These are phyloP conservation scores for Brachionichthys hirsutus DNA, from an alignment of 2,113 vertebrate species.

Conservation along the genomic window DNA sequence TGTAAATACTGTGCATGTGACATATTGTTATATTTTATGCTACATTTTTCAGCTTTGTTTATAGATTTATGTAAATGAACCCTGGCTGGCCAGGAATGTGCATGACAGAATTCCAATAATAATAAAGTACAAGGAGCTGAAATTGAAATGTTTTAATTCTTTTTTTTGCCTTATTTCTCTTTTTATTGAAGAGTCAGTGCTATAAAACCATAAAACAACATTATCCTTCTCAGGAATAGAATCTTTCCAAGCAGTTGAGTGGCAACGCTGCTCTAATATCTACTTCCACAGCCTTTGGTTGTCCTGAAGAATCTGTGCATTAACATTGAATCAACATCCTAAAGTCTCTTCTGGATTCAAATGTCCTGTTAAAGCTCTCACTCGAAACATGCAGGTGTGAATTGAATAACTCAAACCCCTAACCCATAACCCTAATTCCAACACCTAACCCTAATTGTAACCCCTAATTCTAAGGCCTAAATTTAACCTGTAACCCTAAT, in stretches of 20 bases:
- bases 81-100: conserved; percentile 90
- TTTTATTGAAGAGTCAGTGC: not conserved
- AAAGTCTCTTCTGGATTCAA: conserved; percentile 32
- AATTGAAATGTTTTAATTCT: conserved; percentile 48
- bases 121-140: conserved; percentile 31
- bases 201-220: not conserved
- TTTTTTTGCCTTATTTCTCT: conserved; percentile 3
- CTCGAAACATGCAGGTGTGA: conserved; percentile 16
- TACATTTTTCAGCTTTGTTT: conserved; percentile 44
- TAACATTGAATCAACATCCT: conserved; percentile 36
- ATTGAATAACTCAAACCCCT: too few species aligned
- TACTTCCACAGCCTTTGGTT: conserved; percentile 10
- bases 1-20: conserved; percentile 68
- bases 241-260: conserved; percentile 16
- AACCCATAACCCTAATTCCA: too few species aligned
- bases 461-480: too few species aligned
- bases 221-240: not conserved
- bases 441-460: too few species aligned
- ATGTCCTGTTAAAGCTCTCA: conserved; percentile 17
- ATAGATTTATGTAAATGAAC: conserved; percentile 66
- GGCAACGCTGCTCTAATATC: conserved; percentile 34
- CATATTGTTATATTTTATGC: conserved; percentile 40
- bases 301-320: conserved; percentile 17
- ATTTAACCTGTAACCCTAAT: too few species aligned
- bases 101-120: conserved; percentile 52